Percentiles rank a stretch among this genome's conserved stretches.
Evolutionary conservation across 2,797 vertebrate species (phyloP).

Genomic region (Gadopsis bispinosus): DNA sequence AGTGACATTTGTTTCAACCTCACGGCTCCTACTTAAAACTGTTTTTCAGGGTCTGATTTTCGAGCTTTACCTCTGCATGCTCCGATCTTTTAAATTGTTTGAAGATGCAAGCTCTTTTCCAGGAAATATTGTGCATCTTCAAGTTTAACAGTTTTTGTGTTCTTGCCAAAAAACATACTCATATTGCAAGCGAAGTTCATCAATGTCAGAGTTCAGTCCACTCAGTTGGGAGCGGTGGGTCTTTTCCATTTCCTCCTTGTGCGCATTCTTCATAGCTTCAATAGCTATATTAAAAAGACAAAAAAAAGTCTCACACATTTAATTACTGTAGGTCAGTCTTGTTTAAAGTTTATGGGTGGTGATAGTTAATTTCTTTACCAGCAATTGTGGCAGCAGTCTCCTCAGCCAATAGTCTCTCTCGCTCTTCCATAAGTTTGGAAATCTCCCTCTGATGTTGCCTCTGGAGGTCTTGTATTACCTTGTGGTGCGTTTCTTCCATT

Average conservation of each 20-base stretch:
- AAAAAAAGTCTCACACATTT: neutral
- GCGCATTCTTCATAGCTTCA: constrained; percentile 99
- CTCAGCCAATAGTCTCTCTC: constrained; percentile 94
- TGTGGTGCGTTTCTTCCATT: constrained; percentile 98
- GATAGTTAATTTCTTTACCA: constrained; percentile 80
- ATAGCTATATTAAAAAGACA: constrained; percentile 85
- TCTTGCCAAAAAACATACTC: constrained; percentile 84
- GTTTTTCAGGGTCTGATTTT: no score
- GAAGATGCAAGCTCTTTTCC: neutral
- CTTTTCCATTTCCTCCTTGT: constrained; percentile 96
- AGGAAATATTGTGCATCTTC: neutral
- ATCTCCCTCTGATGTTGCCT: constrained; percentile 97
- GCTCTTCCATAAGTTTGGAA: constrained; percentile 94
- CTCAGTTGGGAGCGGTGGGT: constrained; percentile 94
- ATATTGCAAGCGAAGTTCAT: constrained; percentile 93
- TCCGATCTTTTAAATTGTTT: no score
- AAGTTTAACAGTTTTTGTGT: neutral
- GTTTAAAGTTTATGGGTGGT: neutral
- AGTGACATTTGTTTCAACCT: neutral
- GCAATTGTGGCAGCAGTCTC: constrained; percentile 98
- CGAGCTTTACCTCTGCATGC: no score
- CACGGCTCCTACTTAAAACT: no score
- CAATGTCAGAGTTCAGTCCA: constrained; percentile 92
- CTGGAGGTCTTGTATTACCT: constrained; percentile 95
- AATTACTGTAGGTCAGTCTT: no score